Percentiles rank a stretch among this genome's conserved stretches.
Conservation (phyloP, 2,888 invertebrate genomes). For the Diarsia brunnea region DNA sequence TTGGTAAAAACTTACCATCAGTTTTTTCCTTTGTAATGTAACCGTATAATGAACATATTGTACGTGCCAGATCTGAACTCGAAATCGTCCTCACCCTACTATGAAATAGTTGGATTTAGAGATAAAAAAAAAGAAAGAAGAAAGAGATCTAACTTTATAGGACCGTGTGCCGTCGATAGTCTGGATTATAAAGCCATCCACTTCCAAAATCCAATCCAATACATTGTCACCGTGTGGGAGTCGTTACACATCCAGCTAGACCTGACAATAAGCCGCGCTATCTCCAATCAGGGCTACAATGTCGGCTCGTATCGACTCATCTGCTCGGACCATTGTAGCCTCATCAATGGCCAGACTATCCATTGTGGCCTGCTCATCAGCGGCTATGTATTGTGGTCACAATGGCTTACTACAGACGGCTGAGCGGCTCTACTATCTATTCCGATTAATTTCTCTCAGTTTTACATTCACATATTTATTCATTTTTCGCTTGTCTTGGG, state of each 20-base stretch:
- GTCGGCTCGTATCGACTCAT: constrained; percentile 31
- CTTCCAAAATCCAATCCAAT: background rate
- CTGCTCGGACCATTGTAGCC: constrained; percentile 15
- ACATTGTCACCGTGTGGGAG: background rate
- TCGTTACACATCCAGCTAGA: background rate
- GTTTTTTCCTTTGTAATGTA: background rate
- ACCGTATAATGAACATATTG: background rate
- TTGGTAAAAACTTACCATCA: background rate
- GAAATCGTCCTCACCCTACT: background rate
- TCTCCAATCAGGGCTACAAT: constrained; percentile 46
- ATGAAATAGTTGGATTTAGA: background rate
- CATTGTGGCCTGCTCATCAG: constrained; percentile 28
- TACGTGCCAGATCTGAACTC: background rate
- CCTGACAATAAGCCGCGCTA: constrained; percentile 21
- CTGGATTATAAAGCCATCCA: background rate
- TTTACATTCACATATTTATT: background rate
- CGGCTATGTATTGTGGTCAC: constrained; percentile 36
- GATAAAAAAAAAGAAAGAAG: no score
- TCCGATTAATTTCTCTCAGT: constrained; percentile 9
- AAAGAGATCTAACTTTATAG: background rate
- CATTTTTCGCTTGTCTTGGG: background rate
- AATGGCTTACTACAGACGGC: constrained; percentile 3
- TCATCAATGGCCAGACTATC: background rate
- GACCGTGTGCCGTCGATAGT: background rate
- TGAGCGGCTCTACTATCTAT: background rate